These are phyloP conservation scores for Dryocosmus kuriphilus DNA, from an alignment of 2,888 invertebrate genomes.

Conservation along the genomic window DNA sequence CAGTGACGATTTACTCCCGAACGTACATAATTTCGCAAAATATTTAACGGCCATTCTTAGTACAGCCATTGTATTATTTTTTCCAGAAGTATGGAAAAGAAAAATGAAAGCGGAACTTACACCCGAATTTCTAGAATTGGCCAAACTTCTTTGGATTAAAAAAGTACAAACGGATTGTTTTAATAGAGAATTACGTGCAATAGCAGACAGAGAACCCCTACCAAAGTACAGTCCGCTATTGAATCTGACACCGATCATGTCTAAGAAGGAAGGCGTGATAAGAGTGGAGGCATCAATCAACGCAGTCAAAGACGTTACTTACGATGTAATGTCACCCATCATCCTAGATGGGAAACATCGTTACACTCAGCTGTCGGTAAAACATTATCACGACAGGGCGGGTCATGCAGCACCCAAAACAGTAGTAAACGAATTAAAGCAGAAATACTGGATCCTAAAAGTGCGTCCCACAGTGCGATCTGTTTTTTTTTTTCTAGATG, in stretches of 20 bases:
- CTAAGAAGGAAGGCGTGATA: background rate
- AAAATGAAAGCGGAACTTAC: background rate
- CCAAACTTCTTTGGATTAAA: no score
- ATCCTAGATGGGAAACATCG: constrained; percentile 50
- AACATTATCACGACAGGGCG: constrained; percentile 39
- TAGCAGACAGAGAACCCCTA: no score
- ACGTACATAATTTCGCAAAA: background rate
- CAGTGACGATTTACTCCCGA: background rate
- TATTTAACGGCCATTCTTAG: background rate
- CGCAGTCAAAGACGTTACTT: background rate
- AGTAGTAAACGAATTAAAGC: no score
- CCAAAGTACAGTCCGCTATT: no score
- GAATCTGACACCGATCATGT: background rate
- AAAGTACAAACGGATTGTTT: background rate
- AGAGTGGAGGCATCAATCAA: background rate
- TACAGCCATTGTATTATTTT: background rate
- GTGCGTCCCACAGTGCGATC: no score
- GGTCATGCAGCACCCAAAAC: constrained; percentile 38
- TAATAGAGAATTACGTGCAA: background rate
- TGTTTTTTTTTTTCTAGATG: no score
- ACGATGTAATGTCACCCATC: constrained; percentile 19
- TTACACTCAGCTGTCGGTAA: constrained; percentile 28
- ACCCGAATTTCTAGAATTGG: background rate
- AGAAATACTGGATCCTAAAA: no score
- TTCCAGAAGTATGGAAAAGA: background rate